A percentile compares a stretch with the other conserved stretches of the same genome.
Conservation (phyloP, 2,113 vertebrate genomes). For the Alectura lathami region DNA sequence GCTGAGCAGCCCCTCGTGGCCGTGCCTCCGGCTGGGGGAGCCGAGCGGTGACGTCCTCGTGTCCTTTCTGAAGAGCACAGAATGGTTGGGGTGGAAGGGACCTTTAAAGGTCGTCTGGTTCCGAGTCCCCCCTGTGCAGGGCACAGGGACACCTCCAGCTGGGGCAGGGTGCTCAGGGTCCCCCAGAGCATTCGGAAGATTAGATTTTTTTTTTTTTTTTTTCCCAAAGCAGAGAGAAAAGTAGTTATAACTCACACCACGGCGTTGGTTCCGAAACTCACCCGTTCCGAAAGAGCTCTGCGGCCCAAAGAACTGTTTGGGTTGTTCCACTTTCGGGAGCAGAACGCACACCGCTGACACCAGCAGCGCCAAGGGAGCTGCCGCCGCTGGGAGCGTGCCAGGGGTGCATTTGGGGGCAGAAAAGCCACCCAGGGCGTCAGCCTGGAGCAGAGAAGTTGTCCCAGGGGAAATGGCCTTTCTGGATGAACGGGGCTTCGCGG, state of each 20-base stretch:
- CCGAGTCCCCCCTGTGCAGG: no score
- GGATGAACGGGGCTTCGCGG: no score
- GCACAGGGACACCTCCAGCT: no score
- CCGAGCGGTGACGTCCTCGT: fast-evolving
- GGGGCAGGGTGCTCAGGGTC: no score
- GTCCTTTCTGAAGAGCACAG: constrained; percentile 14
- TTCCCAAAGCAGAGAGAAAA: not conserved
- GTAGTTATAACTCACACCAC: not conserved
- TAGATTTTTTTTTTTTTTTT: no score
- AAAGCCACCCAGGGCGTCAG: not conserved
- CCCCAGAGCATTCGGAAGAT: no score
- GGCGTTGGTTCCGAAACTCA: no score
- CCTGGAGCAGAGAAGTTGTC: not conserved
- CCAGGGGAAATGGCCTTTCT: not conserved
- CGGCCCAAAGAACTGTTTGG: not conserved
- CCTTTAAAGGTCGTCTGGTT: no score
- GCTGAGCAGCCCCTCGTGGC: no score
- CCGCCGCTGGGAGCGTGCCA: no score
- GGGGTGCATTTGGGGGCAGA: not conserved
- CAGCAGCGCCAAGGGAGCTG: no score
- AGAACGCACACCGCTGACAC: not conserved
- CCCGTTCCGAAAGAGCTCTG: not conserved
- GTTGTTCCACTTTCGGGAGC: not conserved
- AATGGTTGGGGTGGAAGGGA: no score
- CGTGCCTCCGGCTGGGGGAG: not conserved